Evolutionary conservation across 1,140 invertebrate species (phyloP), one percentile per base, ranked within the genome.

Genomic region (Drosophila mojavensis): DNA sequence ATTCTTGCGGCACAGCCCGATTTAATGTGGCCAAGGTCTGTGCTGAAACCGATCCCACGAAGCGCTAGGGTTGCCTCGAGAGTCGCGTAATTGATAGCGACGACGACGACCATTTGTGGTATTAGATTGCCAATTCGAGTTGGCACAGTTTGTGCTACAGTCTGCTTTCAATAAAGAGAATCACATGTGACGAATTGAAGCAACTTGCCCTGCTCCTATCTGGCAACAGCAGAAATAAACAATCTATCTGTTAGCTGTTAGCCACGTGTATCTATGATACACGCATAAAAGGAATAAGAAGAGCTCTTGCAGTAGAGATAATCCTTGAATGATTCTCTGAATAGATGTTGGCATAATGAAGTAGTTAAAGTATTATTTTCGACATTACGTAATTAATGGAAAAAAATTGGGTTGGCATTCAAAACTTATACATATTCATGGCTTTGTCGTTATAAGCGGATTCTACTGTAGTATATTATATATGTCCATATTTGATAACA

Each of bases 11-110:
- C 76, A 54, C 55, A 51, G 64, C 67, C 54, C 78, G 66, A 76
- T 79, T 79, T 86, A 80, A 89, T 89, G 84, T 88, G 83, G 83
- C 83, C 83, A 88, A 88, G 83, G 83, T 88, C 83, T 83, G 76
- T 75, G 55, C 53, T 88, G 83, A 89, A 88, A 88, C 66, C 41
- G 82, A 88, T 88, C 76, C 64, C 36, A 43, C 39, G 30, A 60
- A 81, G 72, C 81, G 64, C 73, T 83, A 84, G 81, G 81, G 73
- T 65, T 66, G 73, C 75, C 82, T 67, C 63, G 51, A 50, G 15
- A 60, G 45, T 62, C 17, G 30, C n/a, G 75, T 76, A 76, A 79
- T 73, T 76, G 83, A 89, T 88, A 89, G 76, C 63, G 13, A 36
- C 59, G 24, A 45, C 63, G 17, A 33, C 59, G 41, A 45, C 58